Evolutionary conservation across 1,140 invertebrate species (phyloP).

Genomic region (Philotrypesis tridentata): DNA sequence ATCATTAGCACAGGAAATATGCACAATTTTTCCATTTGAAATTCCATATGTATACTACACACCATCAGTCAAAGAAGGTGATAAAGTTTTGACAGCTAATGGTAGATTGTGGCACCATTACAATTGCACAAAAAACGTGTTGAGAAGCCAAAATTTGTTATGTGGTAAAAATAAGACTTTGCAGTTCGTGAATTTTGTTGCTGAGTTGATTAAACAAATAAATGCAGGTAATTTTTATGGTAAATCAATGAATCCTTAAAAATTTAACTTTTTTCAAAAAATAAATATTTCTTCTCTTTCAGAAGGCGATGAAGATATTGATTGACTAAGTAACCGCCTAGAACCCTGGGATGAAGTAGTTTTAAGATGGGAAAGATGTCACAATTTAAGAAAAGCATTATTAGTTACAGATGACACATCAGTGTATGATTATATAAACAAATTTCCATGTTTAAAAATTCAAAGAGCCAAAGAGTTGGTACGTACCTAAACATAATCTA

Average conservation of each 20-base stretch:
- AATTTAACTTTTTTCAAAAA: not conserved
- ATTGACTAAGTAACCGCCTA: not conserved
- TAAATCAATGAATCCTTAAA: not conserved
- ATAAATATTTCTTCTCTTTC: not conserved
- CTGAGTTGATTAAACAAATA: not conserved
- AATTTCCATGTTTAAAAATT: not conserved
- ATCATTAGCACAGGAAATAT: not conserved
- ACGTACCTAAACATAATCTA: not conserved
- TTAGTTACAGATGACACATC: not conserved
- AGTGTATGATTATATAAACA: not conserved
- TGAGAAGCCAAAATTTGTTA: not conserved
- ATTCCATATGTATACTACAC: not conserved
- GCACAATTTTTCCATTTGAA: not conserved
- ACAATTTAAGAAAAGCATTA: not conserved
- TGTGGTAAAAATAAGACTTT: not conserved
- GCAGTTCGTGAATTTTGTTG: not conserved
- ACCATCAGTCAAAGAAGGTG: not conserved
- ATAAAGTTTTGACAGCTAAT: not conserved
- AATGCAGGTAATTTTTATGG: not conserved
- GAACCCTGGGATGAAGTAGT: slow-evolving; percentile 13
- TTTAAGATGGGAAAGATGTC: not conserved
- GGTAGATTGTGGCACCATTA: slow-evolving; percentile 13
- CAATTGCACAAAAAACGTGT: not conserved
- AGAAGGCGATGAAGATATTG: not conserved
- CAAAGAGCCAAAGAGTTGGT: slow-evolving; percentile 18